Conservation (phyloP, 2,888 invertebrate genomes). For the Oegoconia quadripuncta region DNA sequence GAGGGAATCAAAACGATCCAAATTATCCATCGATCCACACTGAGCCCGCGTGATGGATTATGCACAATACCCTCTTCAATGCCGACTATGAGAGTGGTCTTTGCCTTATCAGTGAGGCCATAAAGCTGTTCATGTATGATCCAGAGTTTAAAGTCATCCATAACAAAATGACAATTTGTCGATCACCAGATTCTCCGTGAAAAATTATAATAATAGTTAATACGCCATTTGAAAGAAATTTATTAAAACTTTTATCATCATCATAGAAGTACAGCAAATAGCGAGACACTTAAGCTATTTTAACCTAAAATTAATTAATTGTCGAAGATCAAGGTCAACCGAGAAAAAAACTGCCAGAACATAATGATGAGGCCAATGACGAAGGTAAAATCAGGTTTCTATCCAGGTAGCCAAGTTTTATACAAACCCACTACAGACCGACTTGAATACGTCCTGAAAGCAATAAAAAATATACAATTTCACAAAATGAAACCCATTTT, state of each 20-base stretch:
- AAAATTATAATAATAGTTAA: not conserved
- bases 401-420: constrained; percentile 46
- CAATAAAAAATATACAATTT: constrained; percentile 52
- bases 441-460: constrained; percentile 62
- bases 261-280: constrained; percentile 49
- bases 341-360: constrained; percentile 29
- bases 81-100: too few species aligned
- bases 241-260: constrained; percentile 47
- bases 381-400: constrained; percentile 48
- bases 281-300: constrained; percentile 56
- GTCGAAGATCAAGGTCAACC: constrained; percentile 47
- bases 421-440: constrained; percentile 55
- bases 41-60: too few species aligned
- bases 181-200: not conserved
- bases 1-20: too few species aligned
- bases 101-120: too few species aligned
- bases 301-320: constrained; percentile 53
- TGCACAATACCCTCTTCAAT: too few species aligned
- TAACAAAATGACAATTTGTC: too few species aligned
- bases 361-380: constrained; percentile 32
- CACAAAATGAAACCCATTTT: constrained; percentile 21
- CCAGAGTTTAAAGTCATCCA: too few species aligned
- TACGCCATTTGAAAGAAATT: constrained; percentile 33
- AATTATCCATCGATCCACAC: too few species aligned
- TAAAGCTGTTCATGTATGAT: too few species aligned